Evolutionary conservation across 2,113 vertebrate genomes (phyloP), one percentile per base, ranked within the genome.

Genomic region (Hydrolagus affinis): DNA sequence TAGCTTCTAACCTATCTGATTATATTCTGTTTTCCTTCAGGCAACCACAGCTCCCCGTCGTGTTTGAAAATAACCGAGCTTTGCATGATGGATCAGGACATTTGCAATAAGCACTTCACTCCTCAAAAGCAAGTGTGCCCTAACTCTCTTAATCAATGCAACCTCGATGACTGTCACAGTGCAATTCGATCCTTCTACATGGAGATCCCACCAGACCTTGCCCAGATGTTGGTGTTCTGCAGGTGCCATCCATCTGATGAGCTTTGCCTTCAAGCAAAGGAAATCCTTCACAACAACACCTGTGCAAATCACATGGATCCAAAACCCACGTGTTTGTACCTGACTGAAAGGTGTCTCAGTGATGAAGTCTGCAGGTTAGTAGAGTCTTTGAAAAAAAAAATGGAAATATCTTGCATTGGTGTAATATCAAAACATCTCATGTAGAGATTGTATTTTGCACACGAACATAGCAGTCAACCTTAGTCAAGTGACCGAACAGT

Each of bases 181-280:
- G 93, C 89, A 30, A 90, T 92, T 69, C 90, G 88, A 85, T 88
- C 88, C 88, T 97, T 98, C 90, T 97, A 96, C 75, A 66, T 64
- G 85, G 90, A 91, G 56, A 93, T 95, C 91, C 95, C 95, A 25
- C 89, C 87, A 59, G 91, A 91, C 56, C 86, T 95, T 83, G 95
- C 95, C 70, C 93, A 96, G 87, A 94, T 93, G 92, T 88, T 98
- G 90, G 92, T 89, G 71, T 95, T 98, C 89, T 98, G 96, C 86
- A 89, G 95, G 64, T 98, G 97, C 44, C 85, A 87, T 69, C 88
- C 87, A 19, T 88, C 88, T 9, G 95, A 98, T 88, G 90, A 92
- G 59, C 89, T 89, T 75, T 98, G 96, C 86, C 88, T 91, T 75
- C 89, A 90, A 56, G 91, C 94, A 87, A 92, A 89, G 89, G 89